Evolutionary conservation across 1,140 invertebrate genomes (phyloP).

Genomic region (Lasioglossum albipes): DNA sequence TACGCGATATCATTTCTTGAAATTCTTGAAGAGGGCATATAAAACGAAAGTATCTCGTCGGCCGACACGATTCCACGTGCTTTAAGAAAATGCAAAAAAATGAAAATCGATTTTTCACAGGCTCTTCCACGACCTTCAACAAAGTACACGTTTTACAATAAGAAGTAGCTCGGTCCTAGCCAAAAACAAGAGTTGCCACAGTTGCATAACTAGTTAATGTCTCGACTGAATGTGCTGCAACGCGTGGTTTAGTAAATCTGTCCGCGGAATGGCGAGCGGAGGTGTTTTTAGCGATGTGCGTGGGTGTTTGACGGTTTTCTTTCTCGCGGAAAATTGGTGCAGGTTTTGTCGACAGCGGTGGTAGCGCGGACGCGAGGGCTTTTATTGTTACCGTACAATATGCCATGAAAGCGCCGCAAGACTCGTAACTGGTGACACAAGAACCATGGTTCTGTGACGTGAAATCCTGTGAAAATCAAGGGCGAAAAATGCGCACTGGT

Average conservation of each 20-base stretch:
- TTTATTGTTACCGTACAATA: neutral
- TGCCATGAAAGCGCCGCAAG: neutral
- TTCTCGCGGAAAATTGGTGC: neutral
- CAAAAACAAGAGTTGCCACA: conserved; percentile 22
- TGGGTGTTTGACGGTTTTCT: neutral
- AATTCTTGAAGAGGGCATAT: too few species aligned
- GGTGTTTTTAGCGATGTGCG: neutral
- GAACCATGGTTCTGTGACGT: too few species aligned
- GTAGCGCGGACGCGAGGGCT: neutral
- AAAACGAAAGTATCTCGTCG: too few species aligned
- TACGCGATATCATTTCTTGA: too few species aligned
- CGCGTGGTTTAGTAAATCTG: conserved; percentile 21
- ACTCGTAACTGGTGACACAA: too few species aligned
- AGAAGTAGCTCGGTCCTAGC: neutral
- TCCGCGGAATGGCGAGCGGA: neutral
- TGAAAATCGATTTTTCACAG: too few species aligned
- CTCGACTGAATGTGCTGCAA: conserved; percentile 23
- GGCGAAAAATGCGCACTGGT: too few species aligned
- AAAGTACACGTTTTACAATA: too few species aligned
- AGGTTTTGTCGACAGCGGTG: neutral
- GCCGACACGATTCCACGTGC: too few species aligned
- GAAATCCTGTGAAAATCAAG: too few species aligned
- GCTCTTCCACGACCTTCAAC: neutral
- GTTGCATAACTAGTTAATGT: conserved; percentile 27
- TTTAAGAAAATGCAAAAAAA: too few species aligned